Evolutionary conservation across 2,888 invertebrate genomes (phyloP), one percentile per base, ranked within the genome.

Genomic region (Catocala sponsa): DNA sequence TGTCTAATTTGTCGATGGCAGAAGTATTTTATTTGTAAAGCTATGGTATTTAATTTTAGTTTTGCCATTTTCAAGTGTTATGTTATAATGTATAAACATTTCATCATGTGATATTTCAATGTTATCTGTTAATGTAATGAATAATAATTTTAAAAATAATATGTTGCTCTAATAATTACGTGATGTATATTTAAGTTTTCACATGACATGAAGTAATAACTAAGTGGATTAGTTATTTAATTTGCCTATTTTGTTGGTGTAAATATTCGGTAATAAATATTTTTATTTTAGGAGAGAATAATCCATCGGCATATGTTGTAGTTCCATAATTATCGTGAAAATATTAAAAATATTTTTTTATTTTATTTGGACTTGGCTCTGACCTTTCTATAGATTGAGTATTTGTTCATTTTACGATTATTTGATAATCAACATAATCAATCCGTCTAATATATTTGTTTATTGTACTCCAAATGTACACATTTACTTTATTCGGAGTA

Each of bases 31-130:
- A 78, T 77, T 78, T 81, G 72, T 82, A 78, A 80, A 75, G 65
- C 74, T 82, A 74, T 81, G 68, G 66, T 83, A 79, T 82, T 81
- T 83, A 79, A 80, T 79, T 84, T 80, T 78, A 81, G 75, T 90
- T 81, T 91, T 88, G 91, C 88, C 90, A 90, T 90, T 90, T 79
- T 85, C 82, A 87, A 85, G 83, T 85, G 86, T 90, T 90, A 84
- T 85, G 86, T 90, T 90, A 84, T 80, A 77, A 88, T 90, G 86
- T 89, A 90, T 82, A 85, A 88, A 89, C 86, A 88, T 90, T 90
- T 91, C 87, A 87, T 90, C 81, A 92, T 94, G 94, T 94, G 94
- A 94, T 94, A 94, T 94, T 91, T 90, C 82, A 88, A 92, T 92
- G 92, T 94, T 94, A 93, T 94, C 85, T 92, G 92, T 93, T 94